Conservation (phyloP, 92 coral and sea anemone species). For the Scolanthus callimorphus region DNA sequence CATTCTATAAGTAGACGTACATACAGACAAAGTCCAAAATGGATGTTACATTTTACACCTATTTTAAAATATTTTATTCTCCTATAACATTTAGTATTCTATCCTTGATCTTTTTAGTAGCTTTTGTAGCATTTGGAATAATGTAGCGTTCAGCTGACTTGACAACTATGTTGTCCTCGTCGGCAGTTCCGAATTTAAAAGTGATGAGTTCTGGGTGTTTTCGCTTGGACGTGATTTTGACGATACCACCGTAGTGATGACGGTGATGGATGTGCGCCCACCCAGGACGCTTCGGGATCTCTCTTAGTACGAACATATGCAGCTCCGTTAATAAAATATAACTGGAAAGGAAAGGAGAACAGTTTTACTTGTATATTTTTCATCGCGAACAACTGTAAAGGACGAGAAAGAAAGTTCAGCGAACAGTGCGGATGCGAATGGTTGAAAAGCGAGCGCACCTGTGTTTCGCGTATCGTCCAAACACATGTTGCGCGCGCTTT, state of each 20-base stretch:
- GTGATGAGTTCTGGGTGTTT: slow-evolving; percentile 92
- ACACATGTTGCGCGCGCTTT: no score
- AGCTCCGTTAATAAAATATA: slow-evolving; percentile 83
- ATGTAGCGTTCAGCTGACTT: slow-evolving; percentile 62
- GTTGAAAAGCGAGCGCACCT: no score
- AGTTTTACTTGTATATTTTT: background rate
- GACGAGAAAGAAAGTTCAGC: no score
- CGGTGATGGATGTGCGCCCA: slow-evolving; percentile 93
- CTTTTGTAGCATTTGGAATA: slow-evolving; percentile 83
- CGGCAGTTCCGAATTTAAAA: slow-evolving; percentile 61
- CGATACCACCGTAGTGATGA: slow-evolving; percentile 60
- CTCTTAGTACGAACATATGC: slow-evolving; percentile 87
- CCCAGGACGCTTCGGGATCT: slow-evolving; percentile 75
- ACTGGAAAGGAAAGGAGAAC: slow-evolving; percentile 11
- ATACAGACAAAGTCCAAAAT: no score
- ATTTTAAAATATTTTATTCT: slow-evolving; percentile 26
- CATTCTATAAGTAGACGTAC: no score
- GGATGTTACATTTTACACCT: no score
- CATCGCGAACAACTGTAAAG: no score
- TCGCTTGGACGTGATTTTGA: slow-evolving; percentile 91
- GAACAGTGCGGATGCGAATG: no score
- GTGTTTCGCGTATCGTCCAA: no score
- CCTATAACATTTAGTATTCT: slow-evolving; percentile 63
- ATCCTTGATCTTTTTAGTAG: slow-evolving; percentile 82
- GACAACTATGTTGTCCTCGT: slow-evolving; percentile 50